These are phyloP conservation scores for Sminthurinus aureus DNA, from an alignment of 2,888 invertebrate genomes.

Conservation along the genomic window DNA sequence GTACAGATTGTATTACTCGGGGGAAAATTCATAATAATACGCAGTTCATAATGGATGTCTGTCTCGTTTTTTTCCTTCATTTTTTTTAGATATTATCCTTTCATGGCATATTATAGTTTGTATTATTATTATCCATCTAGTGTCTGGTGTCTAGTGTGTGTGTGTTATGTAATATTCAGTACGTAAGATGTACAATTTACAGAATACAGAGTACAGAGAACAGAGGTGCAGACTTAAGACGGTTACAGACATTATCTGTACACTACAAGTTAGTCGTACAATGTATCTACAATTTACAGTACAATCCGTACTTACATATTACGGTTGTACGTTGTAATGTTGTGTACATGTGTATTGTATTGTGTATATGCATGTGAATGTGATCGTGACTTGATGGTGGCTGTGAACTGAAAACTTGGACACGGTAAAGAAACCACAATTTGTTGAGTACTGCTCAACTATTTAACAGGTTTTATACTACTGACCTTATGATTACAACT, in stretches of 20 bases:
- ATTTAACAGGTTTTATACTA: conserved; percentile 5
- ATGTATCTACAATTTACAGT: too few relatives aligned
- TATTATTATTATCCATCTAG: not conserved
- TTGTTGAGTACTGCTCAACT: not conserved
- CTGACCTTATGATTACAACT: conserved; percentile 26
- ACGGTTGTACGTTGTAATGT: too few relatives aligned
- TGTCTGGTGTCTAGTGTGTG: too few relatives aligned
- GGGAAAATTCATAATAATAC: not conserved
- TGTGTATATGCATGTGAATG: not conserved
- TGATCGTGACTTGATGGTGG: not conserved
- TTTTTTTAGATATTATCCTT: not conserved
- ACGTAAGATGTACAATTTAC: not conserved
- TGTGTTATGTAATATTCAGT: not conserved
- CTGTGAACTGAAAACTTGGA: not conserved
- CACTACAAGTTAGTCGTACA: too few relatives aligned
- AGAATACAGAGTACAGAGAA: too few relatives aligned
- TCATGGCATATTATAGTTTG: not conserved
- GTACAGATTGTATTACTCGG: not conserved
- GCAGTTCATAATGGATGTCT: not conserved
- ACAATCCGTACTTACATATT: too few relatives aligned
- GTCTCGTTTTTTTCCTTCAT: not conserved
- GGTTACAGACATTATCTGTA: too few relatives aligned
- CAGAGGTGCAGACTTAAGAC: too few relatives aligned
- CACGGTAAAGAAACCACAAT: not conserved
- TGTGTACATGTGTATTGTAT: too few relatives aligned